Evolutionary conservation across 2,888 invertebrate species (phyloP).

Genomic region (Drosophila lutescens): DNA sequence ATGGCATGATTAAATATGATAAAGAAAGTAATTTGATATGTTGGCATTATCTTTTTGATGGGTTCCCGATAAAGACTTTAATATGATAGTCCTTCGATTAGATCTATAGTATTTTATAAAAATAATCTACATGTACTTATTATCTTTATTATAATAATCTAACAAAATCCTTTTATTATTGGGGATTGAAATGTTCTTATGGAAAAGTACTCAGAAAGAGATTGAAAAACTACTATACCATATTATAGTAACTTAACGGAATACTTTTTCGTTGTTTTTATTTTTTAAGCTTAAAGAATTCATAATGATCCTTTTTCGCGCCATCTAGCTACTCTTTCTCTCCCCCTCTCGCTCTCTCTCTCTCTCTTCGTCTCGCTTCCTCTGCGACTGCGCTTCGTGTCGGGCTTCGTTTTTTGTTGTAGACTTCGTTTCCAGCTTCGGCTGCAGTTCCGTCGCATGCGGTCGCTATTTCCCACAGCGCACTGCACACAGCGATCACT

Average conservation of each 20-base stretch:
- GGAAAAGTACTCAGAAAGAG: no score
- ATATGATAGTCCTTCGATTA: no score
- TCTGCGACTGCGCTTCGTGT: constrained; percentile 3
- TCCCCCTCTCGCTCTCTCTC: neutral
- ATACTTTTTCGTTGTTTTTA: no score
- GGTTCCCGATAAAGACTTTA: no score
- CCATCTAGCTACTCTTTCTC: neutral
- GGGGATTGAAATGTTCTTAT: no score
- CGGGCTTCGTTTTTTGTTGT: constrained; percentile 11
- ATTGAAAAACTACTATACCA: no score
- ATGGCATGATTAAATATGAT: neutral
- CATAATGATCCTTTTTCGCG: constrained; percentile 7
- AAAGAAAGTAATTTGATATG: neutral
- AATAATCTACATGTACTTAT: no score
- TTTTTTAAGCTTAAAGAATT: neutral
- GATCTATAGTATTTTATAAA: no score
- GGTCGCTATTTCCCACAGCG: constrained; percentile 60
- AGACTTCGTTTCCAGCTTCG: constrained; percentile 1
- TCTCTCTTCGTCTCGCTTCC: neutral
- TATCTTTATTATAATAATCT: no score
- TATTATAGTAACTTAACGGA: no score
- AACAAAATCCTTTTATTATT: no score
- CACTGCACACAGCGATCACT: constrained; percentile 75
- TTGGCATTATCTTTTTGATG: neutral
- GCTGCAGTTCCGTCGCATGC: constrained; percentile 18